Evolutionary conservation across 1,140 invertebrate species (phyloP).

Genomic region (Whitmania pigra): DNA sequence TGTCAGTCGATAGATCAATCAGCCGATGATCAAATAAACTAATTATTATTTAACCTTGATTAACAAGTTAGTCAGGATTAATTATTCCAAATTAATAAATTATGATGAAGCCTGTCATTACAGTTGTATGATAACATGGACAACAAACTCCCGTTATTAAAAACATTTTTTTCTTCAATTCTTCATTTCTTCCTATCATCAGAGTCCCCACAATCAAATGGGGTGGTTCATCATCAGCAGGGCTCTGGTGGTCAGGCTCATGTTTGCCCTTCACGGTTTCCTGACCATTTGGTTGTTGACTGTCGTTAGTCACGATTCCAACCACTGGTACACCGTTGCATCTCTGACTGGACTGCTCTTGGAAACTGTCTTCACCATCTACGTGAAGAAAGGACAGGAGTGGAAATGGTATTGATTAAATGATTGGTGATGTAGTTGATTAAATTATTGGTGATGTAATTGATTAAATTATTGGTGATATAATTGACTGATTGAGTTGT

Average conservation of each 20-base stretch:
- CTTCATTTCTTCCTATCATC: too few species aligned
- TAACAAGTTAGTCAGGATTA: too few species aligned
- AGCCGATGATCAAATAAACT: too few species aligned
- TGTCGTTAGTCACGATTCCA: constrained; percentile 31
- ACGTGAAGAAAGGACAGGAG: constrained; percentile 37
- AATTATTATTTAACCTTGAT: too few species aligned
- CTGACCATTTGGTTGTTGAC: constrained; percentile 38
- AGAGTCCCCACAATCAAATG: neutral
- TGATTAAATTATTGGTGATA: neutral
- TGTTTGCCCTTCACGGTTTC: constrained; percentile 38
- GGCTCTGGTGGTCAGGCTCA: constrained; percentile 35
- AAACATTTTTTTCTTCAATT: too few species aligned
- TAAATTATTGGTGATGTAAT: neutral
- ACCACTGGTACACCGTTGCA: constrained; percentile 36
- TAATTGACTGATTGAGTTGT: neutral
- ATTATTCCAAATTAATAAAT: too few species aligned
- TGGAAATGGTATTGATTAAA: constrained; percentile 38
- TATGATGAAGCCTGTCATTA: too few species aligned
- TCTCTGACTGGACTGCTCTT: constrained; percentile 32
- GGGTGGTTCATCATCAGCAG: constrained; percentile 31
- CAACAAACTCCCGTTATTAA: too few species aligned
- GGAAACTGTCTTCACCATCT: constrained; percentile 36
- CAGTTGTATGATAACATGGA: too few species aligned
- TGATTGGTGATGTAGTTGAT: too few species aligned
- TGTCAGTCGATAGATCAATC: too few species aligned